phyloP scores from a whole-genome alignment of 2,113 vertebrate genomes.

The human (Homo sapiens) region DNA sequence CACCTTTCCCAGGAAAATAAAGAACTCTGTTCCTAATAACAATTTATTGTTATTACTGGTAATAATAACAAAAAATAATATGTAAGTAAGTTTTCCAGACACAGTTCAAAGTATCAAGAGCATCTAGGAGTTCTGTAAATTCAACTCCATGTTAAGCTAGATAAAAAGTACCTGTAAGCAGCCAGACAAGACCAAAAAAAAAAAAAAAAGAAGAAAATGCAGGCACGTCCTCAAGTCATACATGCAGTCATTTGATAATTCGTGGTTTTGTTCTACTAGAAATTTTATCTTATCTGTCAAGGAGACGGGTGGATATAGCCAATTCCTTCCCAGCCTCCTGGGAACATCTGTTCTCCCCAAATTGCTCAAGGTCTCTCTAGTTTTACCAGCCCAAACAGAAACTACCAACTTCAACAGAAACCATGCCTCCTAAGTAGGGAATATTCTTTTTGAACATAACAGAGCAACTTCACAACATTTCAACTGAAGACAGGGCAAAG shows the following conservation, averaged over 20 bases:
- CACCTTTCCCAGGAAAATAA: constrained; percentile 38
- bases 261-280: not conserved
- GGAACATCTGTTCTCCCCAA: not conserved
- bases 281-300: not conserved
- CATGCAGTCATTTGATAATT: not conserved
- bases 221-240: not conserved
- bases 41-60: not conserved
- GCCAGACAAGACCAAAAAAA: not conserved
- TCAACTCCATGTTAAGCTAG: not conserved
- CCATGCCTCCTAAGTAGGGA: not conserved
- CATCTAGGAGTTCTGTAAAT: not conserved
- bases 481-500: not conserved
- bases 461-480: not conserved
- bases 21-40: constrained; percentile 19
- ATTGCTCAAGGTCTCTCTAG: not conserved
- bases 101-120: not conserved
- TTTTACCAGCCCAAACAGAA: not conserved
- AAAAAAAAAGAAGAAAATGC: not conserved
- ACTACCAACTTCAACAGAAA: not conserved
- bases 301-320: not conserved
- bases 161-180: not conserved
- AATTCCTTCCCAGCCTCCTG: not conserved
- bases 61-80: constrained; percentile 1
- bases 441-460: not conserved
- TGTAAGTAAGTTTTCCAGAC: not conserved